phyloP scores from a whole-genome alignment of 2,888 invertebrate genomes.

The Hyalella azteca region DNA sequence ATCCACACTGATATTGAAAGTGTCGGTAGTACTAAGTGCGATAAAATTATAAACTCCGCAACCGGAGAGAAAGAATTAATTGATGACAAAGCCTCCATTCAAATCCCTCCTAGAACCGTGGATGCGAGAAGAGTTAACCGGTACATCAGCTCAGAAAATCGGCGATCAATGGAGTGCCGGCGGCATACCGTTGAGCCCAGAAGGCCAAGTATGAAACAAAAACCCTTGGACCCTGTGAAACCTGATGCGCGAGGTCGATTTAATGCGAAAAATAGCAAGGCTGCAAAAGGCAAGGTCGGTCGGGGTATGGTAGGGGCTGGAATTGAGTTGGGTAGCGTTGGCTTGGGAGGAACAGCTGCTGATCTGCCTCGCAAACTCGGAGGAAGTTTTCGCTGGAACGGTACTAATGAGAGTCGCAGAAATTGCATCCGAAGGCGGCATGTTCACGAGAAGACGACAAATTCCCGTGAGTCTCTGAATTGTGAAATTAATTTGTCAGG shows the following conservation, averaged over 20 bases:
- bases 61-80: no score
- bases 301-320: slow-evolving; percentile 18
- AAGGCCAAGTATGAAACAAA: background rate
- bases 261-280: background rate
- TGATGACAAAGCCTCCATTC: no score
- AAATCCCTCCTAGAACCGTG: background rate
- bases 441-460: background rate
- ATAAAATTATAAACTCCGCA: no score
- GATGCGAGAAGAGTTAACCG: background rate
- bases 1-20: no score
- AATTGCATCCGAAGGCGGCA: slow-evolving; percentile 21
- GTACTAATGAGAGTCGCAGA: slow-evolving; percentile 17
- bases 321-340: slow-evolving; percentile 31
- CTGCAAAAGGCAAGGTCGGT: background rate
- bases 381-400: slow-evolving; percentile 28
- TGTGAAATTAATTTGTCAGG: slow-evolving; percentile 1
- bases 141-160: background rate
- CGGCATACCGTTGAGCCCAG: background rate
- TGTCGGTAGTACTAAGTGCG: no score
- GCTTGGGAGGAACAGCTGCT: background rate
- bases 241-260: background rate
- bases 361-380: slow-evolving; percentile 15
- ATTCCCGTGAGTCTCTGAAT: background rate
- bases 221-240: background rate
- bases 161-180: background rate